Conservation (phyloP, 64 coral and sea anemone genomes). For the Astreopora myriophthalma region DNA sequence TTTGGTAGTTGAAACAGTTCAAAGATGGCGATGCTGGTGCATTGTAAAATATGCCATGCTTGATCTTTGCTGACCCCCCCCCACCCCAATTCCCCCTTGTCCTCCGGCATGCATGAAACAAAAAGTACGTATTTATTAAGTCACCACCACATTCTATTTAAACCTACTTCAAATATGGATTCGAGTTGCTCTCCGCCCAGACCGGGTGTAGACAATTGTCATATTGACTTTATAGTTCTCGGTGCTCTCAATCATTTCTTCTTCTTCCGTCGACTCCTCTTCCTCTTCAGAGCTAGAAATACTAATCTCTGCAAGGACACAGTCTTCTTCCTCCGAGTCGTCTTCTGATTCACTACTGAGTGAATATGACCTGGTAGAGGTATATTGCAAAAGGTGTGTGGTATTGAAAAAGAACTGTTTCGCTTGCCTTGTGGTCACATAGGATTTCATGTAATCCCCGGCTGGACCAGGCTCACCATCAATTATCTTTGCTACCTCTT, state of each 20-base stretch:
- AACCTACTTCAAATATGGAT: constrained; percentile 29
- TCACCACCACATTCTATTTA: too few species aligned
- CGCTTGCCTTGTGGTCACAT: constrained; percentile 1
- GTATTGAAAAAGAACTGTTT: too few species aligned
- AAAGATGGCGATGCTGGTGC: not conserved
- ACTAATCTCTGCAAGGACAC: constrained; percentile 69
- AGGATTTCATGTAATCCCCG: constrained; percentile 37
- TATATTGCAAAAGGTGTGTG: too few species aligned
- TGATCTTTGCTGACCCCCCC: too few species aligned
- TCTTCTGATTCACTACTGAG: constrained; percentile 6
- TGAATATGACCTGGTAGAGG: constrained; percentile 4
- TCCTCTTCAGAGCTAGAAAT: constrained; percentile 61
- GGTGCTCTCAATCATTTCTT: constrained; percentile 58
- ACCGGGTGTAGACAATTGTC: constrained; percentile 55
- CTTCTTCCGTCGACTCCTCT: constrained; percentile 44
- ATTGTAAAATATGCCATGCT: too few species aligned
- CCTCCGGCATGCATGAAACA: too few species aligned
- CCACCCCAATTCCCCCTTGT: too few species aligned
- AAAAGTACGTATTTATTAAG: too few species aligned
- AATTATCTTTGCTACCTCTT: constrained; percentile 12
- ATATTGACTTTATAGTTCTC: constrained; percentile 55
- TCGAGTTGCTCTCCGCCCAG: constrained; percentile 51
- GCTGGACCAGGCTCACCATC: constrained; percentile 58
- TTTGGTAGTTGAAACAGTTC: constrained; percentile 14
- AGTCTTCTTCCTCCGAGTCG: constrained; percentile 40